A percentile compares a stretch with the other conserved stretches of the same genome.
Evolutionary conservation across 1,140 invertebrate genomes (phyloP).

Genomic region (Drosophila melanogaster): DNA sequence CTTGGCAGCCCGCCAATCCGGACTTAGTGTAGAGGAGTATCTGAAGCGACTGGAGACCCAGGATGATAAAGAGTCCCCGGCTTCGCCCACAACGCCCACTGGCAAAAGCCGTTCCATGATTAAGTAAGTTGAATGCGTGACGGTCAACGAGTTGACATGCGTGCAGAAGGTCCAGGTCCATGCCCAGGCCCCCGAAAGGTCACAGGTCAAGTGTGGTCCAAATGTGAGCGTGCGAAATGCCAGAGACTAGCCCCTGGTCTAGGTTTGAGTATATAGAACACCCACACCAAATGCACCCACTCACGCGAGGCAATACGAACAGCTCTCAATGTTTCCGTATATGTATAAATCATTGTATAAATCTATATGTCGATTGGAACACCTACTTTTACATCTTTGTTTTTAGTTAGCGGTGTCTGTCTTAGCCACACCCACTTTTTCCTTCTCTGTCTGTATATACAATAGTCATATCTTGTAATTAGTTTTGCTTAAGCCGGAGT

Average conservation of each 20-base stretch:
- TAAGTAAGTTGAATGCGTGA: constrained; percentile 78
- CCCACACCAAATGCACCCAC: constrained; percentile 36
- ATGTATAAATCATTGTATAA: constrained; percentile 39
- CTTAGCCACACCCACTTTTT: constrained; percentile 41
- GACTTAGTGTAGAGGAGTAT: constrained; percentile 61
- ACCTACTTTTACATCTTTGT: constrained; percentile 42
- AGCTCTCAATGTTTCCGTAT: constrained; percentile 30
- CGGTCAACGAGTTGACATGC: constrained; percentile 66
- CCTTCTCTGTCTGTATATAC: constrained; percentile 47
- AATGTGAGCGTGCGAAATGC: constrained; percentile 42
- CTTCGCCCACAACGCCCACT: constrained; percentile 48
- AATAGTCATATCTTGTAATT: constrained; percentile 39
- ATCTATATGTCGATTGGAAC: constrained; percentile 49
- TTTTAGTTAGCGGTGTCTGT: constrained; percentile 71
- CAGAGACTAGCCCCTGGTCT: constrained; percentile 29
- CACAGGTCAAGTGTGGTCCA: constrained; percentile 50
- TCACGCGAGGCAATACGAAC: constrained; percentile 22
- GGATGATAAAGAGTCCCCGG: constrained; percentile 21
- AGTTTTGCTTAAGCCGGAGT: constrained; percentile 46
- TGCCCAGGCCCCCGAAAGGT: constrained; percentile 28
- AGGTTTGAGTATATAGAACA: constrained; percentile 31
- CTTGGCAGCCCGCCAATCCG: constrained; percentile 68
- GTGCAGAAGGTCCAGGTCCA: constrained; percentile 11
- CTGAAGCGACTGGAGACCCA: constrained; percentile 42
- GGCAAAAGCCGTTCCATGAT: constrained; percentile 90